Conservation (phyloP, 2,797 vertebrate genomes). For the Phalloptychus januarius region DNA sequence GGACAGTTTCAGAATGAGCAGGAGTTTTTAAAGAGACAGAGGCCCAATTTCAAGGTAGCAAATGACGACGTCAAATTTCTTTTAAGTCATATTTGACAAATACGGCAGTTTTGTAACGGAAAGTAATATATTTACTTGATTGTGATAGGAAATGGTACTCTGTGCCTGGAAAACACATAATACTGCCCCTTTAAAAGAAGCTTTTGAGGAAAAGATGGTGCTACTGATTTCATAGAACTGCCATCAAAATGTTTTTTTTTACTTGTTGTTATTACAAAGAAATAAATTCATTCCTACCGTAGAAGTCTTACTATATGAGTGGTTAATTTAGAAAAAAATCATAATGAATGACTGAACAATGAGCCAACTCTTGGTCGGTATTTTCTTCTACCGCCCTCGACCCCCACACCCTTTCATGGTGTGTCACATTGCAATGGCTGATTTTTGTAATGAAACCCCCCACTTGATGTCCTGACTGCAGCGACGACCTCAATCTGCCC, state of each 20-base stretch:
- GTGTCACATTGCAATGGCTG: constrained; percentile 51
- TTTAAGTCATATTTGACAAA: no score
- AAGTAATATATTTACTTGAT: no score
- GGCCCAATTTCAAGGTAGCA: no score
- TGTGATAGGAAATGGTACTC: no score
- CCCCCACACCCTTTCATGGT: constrained; percentile 36
- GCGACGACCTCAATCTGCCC: constrained; percentile 65
- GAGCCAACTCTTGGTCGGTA: not conserved
- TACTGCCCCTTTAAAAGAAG: not conserved
- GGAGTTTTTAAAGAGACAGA: no score
- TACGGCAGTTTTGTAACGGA: no score
- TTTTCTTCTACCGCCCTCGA: not conserved
- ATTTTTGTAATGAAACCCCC: constrained; percentile 68
- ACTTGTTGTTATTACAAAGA: not conserved
- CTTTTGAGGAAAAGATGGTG: not conserved
- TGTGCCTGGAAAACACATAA: no score
- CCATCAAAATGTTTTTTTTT: not conserved
- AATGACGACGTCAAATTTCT: no score
- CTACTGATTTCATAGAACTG: not conserved
- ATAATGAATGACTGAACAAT: not conserved
- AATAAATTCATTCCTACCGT: not conserved
- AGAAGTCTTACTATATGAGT: not conserved
- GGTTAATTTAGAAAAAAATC: no score
- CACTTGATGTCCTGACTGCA: constrained; percentile 49
- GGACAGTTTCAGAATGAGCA: no score